Evolutionary conservation across 2,797 vertebrate species (phyloP), one percentile per base, ranked within the genome.

Genomic region (Neosilurus hyrtlii): DNA sequence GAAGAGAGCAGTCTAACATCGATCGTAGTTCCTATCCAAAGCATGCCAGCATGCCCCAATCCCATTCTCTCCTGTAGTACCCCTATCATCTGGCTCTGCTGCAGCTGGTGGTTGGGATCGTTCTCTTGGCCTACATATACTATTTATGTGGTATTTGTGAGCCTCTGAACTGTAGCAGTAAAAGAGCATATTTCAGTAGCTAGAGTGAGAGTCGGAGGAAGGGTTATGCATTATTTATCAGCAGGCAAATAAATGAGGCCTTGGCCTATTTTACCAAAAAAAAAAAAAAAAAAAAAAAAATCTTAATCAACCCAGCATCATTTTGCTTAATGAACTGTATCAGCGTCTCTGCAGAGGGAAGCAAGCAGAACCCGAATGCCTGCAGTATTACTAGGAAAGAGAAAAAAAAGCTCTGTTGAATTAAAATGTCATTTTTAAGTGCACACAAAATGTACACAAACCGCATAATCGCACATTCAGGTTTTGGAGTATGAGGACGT

Each of bases 191-290:
- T 85, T 85, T 75, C 83, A 80, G 81, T 80, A 83, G 73, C 73
- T 65, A 85, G 82, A 56, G 51, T 52, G 54, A 81, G 61, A 56
- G 79, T 82, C 84, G 80, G 77, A 76, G 73, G 63, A 37, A 56
- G 57, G 51, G 57, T 68, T 77, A 85, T 90, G 85, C 85, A 90
- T 92, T 89, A 90, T 89, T 91, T 83, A 90, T 87, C 43, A 80
- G 86, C 85, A 88, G 66, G 73, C 43, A 77, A 82, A 86, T 84
- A 88, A 90, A 90, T 84, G 82, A 88, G 87, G 80, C 87, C 84
- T 82, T 90, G 90, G 11, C 89, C 88, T 84, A 88, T 91, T 91
- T 91, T 84, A 68, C 22, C 8, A 12, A n/a, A 49, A 71, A n/a
- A 43, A 43, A 43, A 43, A 43, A 56, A 10, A 56, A 10, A 56